Conservation (phyloP, 2,888 invertebrate genomes). For the Cryptosula pallasiana region DNA sequence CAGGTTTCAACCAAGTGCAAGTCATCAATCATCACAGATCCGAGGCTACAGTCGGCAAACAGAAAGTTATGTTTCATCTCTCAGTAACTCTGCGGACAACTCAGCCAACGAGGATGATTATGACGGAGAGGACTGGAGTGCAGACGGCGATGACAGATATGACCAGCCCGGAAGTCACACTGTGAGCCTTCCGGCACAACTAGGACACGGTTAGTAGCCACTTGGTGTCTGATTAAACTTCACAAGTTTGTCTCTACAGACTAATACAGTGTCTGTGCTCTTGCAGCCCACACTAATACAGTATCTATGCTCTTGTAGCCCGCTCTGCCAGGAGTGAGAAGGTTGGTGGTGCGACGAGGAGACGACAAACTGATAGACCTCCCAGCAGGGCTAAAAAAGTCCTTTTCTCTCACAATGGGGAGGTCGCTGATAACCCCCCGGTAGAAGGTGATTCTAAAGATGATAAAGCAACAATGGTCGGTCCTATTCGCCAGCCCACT, state of each 20-base stretch:
- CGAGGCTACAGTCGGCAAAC: constrained; percentile 51
- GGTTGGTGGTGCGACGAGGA: background rate
- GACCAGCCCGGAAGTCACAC: constrained; percentile 49
- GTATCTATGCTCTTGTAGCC: background rate
- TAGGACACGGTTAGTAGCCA: constrained; percentile 31
- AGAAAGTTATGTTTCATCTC: constrained; percentile 48
- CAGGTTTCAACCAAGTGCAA: constrained; percentile 39
- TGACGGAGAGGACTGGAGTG: constrained; percentile 37
- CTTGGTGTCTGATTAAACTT: too few species aligned
- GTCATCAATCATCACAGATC: constrained; percentile 28
- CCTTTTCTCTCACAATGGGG: background rate
- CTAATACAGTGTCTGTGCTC: too few species aligned
- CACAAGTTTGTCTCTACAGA: too few species aligned
- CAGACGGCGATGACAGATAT: constrained; percentile 30
- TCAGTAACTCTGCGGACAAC: constrained; percentile 43
- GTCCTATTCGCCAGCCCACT: background rate
- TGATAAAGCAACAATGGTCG: background rate
- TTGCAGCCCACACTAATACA: too few species aligned
- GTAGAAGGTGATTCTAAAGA: background rate
- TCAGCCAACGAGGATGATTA: constrained; percentile 36
- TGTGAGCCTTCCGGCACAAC: constrained; percentile 44
- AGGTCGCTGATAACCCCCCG: background rate
- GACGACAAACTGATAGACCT: background rate
- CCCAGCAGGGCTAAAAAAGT: background rate
- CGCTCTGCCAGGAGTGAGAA: constrained; percentile 16